phyloP scores from a whole-genome alignment of 2,888 invertebrate species.

The Entomobrya proxima region DNA sequence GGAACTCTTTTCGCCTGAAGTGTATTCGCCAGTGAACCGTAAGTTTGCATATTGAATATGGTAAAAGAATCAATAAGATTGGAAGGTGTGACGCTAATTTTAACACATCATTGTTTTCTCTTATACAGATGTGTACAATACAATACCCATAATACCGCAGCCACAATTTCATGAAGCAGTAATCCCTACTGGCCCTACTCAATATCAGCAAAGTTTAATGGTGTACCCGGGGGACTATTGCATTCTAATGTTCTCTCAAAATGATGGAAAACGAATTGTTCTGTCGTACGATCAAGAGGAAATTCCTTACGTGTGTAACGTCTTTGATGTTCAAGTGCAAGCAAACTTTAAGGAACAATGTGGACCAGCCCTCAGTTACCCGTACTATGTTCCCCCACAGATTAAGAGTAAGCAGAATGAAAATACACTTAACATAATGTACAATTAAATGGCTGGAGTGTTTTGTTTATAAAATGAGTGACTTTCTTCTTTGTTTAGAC shows the following conservation, averaged over 20 bases:
- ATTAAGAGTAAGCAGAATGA: background rate
- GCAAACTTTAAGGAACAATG: slow-evolving; percentile 10
- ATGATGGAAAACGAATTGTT: slow-evolving; percentile 23
- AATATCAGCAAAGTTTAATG: background rate
- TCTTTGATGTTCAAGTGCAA: slow-evolving; percentile 25
- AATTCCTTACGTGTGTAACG: slow-evolving; percentile 34
- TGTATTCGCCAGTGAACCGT: too few species aligned
- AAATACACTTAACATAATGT: background rate
- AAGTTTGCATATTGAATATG: too few species aligned
- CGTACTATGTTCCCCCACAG: slow-evolving; percentile 55
- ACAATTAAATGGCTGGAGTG: background rate
- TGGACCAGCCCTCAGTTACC: slow-evolving; percentile 4
- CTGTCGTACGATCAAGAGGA: slow-evolving; percentile 19
- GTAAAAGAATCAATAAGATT: too few species aligned
- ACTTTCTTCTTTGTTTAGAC: background rate
- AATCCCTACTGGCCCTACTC: background rate
- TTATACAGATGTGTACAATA: too few species aligned
- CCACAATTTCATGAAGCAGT: too few species aligned
- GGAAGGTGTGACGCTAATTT: too few species aligned
- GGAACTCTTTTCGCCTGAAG: too few species aligned
- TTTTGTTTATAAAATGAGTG: background rate
- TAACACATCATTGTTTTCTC: too few species aligned
- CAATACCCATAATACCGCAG: too few species aligned
- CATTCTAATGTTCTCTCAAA: slow-evolving; percentile 16
- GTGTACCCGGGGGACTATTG: slow-evolving; percentile 25